Conservation (phyloP, 64 coral and sea anemone genomes). For the Montipora cactus region DNA sequence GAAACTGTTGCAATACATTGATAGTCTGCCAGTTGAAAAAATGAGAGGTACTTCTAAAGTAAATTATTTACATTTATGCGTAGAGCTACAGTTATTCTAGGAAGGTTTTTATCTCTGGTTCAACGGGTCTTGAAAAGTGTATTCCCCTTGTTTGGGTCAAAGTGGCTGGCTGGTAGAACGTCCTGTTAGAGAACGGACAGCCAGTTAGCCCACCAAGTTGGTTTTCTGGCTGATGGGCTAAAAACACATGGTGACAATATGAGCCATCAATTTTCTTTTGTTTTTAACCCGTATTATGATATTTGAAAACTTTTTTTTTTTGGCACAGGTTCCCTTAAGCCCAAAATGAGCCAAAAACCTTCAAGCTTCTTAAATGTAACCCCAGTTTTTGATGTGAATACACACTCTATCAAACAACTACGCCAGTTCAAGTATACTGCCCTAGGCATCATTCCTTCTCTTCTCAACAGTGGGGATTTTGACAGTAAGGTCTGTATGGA, state of each 20-base stretch:
- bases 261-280: neutral
- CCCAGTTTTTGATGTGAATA: constrained; percentile 85
- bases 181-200: neutral
- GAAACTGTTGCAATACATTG: constrained; percentile 74
- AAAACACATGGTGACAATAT: neutral
- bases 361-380: constrained; percentile 7
- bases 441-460: constrained; percentile 69
- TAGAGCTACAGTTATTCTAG: neutral
- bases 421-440: constrained; percentile 87
- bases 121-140: constrained; percentile 23
- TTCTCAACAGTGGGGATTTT: constrained; percentile 73
- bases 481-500: constrained; percentile 57
- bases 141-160: constrained; percentile 34
- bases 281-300: neutral
- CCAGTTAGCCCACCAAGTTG: neutral
- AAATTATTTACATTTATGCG: neutral
- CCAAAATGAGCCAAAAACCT: constrained; percentile 8
- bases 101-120: too few relatives aligned
- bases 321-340: neutral
- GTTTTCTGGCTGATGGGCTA: neutral
- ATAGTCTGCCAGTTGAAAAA: constrained; percentile 78
- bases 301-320: neutral
- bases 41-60: constrained; percentile 62
- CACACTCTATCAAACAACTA: constrained; percentile 88
- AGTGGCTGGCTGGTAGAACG: too few relatives aligned